Evolutionary conservation across 92 coral and sea anemone species (phyloP), one percentile per base, ranked within the genome.

Genomic region (Siderastrea siderea): DNA sequence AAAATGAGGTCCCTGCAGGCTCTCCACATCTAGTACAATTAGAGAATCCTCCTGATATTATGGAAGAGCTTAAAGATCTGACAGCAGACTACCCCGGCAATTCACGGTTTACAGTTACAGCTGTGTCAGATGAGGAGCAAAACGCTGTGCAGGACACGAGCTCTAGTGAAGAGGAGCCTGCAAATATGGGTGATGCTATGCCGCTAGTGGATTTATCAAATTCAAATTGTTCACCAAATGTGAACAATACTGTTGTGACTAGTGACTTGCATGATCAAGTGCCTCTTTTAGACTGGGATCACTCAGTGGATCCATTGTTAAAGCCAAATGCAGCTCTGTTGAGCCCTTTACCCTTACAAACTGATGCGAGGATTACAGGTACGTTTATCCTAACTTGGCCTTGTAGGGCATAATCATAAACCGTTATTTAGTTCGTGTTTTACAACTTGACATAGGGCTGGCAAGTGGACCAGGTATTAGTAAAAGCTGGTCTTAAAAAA

Each of bases 81-180:
- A 86, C 86, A 1, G 54, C 94, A 8, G 94, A 91, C 77, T 91
- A 87, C 66, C 94, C 94, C 14, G 87, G 90, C 17, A 83, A 17
- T 78, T 87, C 94, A 11, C 88, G 94, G 15, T 91, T 91, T 81
- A 91, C 75, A 47, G 88, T 91, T 46, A 91, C 94, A 38, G 73
- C 72, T 59, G 88, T 91, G 55, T 63, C 76, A 65, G 91, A 91
- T 48, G 78, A 81, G 63, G 94, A 82, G 45, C 82, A 45, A 38
- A 65, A 68, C 6, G 38, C 84, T 0, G 38, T 45, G 44, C 72
- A 84, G 17, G 88, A 84, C 44, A 52, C 80, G 7, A 81, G 61
- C 46, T 72, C 78, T 9, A 82, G 87, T 63, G 80, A 73, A 49
- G 87, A 83, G 15, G 87, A 74, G 4, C 12, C 8, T 83, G 64